These are phyloP conservation scores for Enteromius anoplus DNA, from an alignment of 2,797 vertebrate genomes.

Conservation along the genomic window DNA sequence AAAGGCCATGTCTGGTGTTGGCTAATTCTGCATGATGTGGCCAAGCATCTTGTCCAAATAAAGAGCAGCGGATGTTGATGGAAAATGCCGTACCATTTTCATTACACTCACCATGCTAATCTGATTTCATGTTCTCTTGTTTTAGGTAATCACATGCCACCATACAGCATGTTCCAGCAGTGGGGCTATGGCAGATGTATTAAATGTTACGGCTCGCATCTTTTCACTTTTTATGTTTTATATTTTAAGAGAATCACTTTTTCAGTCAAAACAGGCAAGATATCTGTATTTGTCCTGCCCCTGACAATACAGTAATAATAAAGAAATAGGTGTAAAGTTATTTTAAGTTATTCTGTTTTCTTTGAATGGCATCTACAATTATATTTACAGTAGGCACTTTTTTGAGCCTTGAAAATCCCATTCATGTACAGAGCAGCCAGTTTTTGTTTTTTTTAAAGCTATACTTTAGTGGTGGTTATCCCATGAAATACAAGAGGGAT, in stretches of 20 bases:
- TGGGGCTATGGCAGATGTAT: constrained; percentile 38
- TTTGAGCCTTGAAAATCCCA: neutral
- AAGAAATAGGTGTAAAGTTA: neutral
- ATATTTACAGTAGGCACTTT: neutral
- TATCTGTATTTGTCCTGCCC: neutral
- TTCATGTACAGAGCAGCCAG: neutral
- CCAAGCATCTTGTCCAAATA: constrained; percentile 67
- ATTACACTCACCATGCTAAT: constrained; percentile 64
- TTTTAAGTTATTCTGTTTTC: neutral
- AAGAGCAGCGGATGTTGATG: constrained; percentile 63
- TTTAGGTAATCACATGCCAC: constrained; percentile 62
- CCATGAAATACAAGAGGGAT: neutral
- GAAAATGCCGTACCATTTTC: constrained; percentile 61
- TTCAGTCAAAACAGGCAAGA: neutral
- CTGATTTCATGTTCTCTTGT: constrained; percentile 62
- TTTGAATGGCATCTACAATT: neutral
- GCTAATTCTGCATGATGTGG: constrained; percentile 36
- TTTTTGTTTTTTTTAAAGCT: neutral
- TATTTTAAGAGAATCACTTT: constrained; percentile 1
- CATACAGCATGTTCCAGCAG: constrained; percentile 36
- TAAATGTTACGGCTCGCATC: constrained; percentile 1
- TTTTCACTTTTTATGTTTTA: constrained; percentile 7
- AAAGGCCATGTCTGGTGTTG: constrained; percentile 27
- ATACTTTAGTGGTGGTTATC: neutral
- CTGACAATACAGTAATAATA: neutral